These are phyloP conservation scores for Mirounga angustirostris DNA, from an alignment of 2,113 vertebrate species.

Conservation along the genomic window DNA sequence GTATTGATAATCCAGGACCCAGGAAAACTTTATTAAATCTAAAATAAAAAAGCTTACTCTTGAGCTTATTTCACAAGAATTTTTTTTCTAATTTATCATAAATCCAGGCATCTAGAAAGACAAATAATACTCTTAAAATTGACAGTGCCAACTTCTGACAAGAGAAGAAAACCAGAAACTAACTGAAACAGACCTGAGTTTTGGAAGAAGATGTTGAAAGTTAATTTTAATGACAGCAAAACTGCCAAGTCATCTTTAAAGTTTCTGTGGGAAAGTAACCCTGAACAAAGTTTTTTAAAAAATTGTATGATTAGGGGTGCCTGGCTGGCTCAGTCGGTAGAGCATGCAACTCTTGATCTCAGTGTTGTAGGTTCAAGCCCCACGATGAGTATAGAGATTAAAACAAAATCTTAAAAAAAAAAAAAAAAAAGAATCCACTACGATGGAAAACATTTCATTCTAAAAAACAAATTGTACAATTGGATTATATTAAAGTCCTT, in stretches of 20 bases:
- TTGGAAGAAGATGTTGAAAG: conserved; percentile 36
- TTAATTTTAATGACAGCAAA: conserved; percentile 41
- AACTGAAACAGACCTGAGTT: background rate
- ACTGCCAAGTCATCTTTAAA: background rate
- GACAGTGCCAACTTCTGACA: background rate
- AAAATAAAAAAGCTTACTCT: conserved; percentile 42
- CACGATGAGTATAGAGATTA: background rate
- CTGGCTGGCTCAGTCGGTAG: background rate
- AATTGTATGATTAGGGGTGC: background rate
- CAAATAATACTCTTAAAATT: conserved; percentile 11
- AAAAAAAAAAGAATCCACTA: background rate
- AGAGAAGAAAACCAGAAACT: conserved; percentile 43
- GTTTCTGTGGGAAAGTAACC: conserved; percentile 25
- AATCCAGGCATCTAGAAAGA: background rate
- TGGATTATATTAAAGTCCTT: background rate
- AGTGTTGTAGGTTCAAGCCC: background rate
- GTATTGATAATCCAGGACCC: background rate
- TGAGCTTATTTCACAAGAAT: background rate
- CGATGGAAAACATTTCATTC: background rate
- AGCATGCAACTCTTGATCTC: background rate
- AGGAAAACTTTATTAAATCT: background rate
- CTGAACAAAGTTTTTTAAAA: background rate
- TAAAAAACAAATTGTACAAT: background rate
- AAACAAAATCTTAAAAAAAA: background rate
- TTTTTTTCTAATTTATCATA: conserved; percentile 4